phyloP scores from a whole-genome alignment of 2,113 vertebrate species.

The Ibidorhyncha struthersii region DNA sequence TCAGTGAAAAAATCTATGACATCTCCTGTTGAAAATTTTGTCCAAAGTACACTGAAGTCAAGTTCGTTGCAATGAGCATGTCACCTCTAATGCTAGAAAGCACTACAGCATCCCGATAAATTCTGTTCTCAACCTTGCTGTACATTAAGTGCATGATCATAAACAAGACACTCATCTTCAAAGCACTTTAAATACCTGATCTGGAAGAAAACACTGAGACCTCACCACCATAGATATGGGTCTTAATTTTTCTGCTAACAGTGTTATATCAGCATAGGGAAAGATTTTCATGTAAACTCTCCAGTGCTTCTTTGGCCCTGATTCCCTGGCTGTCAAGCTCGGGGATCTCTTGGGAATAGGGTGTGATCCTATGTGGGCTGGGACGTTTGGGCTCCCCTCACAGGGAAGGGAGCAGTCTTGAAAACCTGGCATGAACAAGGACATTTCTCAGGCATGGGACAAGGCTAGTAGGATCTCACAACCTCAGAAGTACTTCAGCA shows the following conservation, averaged over 20 bases:
- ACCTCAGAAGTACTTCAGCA: not conserved
- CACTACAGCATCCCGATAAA: not conserved
- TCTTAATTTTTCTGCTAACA: not conserved
- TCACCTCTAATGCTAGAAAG: not conserved
- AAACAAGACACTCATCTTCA: not conserved
- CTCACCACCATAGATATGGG: not conserved
- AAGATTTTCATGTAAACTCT: not conserved
- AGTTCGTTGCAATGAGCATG: not conserved
- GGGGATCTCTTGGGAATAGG: not conserved
- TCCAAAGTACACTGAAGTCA: not conserved
- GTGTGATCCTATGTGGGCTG: not conserved
- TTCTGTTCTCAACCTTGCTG: not conserved
- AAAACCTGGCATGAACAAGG: not conserved
- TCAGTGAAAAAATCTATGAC: not conserved
- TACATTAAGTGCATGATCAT: not conserved
- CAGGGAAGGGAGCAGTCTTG: not conserved
- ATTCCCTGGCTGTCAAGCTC: not conserved
- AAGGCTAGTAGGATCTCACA: not conserved
- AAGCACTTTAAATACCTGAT: not conserved
- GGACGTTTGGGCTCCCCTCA: not conserved
- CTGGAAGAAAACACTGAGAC: not conserved
- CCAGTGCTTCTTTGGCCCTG: not conserved
- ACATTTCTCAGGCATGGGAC: not conserved
- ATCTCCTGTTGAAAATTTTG: not conserved
- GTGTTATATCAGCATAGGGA: not conserved